phyloP scores from a whole-genome alignment of 2,113 vertebrate species.

The Heliornis fulica region DNA sequence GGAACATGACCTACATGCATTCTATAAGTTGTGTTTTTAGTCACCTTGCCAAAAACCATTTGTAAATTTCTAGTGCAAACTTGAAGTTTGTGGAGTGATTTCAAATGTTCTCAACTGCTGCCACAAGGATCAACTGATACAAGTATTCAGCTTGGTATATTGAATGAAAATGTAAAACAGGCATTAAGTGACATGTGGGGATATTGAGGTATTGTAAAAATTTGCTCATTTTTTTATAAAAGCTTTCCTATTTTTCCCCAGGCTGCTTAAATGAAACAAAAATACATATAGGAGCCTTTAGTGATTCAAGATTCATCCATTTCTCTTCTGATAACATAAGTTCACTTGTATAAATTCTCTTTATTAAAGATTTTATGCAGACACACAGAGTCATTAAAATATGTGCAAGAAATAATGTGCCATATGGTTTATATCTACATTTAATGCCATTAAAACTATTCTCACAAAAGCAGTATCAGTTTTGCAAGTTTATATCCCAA shows the following conservation, averaged over 20 bases:
- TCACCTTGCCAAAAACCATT: background rate
- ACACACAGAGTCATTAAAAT: conserved; percentile 6
- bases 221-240: background rate
- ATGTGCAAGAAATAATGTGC: background rate
- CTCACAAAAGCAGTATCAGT: background rate
- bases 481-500: background rate
- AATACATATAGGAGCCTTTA: background rate
- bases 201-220: background rate
- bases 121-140: background rate
- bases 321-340: background rate
- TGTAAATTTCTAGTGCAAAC: background rate
- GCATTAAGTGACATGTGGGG: background rate
- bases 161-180: background rate
- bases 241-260: background rate
- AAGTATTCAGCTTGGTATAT: background rate
- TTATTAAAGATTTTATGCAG: conserved; percentile 7
- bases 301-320: background rate
- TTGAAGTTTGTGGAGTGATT: background rate
- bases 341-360: background rate
- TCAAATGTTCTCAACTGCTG: background rate
- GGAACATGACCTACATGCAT: background rate
- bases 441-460: background rate
- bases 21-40: background rate
- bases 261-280: background rate
- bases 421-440: conserved; percentile 1